These are phyloP conservation scores for Drosophila pseudoananassae DNA, from an alignment of 1,140 invertebrate genomes.

Conservation along the genomic window DNA sequence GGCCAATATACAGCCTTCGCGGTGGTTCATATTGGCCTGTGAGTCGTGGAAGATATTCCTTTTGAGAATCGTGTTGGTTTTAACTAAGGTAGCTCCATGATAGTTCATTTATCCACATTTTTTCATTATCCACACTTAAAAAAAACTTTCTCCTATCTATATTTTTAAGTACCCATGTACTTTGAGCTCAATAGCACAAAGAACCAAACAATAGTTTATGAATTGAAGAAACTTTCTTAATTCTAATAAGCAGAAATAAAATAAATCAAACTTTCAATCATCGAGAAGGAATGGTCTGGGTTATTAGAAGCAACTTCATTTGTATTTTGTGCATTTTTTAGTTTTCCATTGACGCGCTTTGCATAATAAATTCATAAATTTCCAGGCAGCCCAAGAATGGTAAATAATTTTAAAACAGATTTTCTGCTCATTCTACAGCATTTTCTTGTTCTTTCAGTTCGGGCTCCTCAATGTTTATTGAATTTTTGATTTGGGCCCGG, in stretches of 20 bases:
- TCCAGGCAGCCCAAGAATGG: slow-evolving; percentile 23
- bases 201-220: too few relatives aligned
- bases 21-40: too few relatives aligned
- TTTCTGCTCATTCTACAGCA: slow-evolving; percentile 31
- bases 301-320: not conserved
- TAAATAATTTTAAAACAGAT: slow-evolving; percentile 47
- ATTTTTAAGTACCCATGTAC: too few relatives aligned
- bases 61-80: too few relatives aligned
- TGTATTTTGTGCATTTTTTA: slow-evolving; percentile 7
- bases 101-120: too few relatives aligned
- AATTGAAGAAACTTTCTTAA: not conserved
- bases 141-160: too few relatives aligned
- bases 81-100: too few relatives aligned
- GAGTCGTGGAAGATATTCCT: too few relatives aligned
- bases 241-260: not conserved
- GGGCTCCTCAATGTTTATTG: slow-evolving; percentile 33
- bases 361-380: slow-evolving; percentile 37
- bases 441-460: not conserved
- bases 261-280: slow-evolving; percentile 2
- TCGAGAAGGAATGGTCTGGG: not conserved
- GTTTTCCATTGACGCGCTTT: slow-evolving; percentile 14
- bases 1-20: too few relatives aligned
- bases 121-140: too few relatives aligned
- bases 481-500: slow-evolving; percentile 38
- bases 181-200: too few relatives aligned